Conservation (phyloP, 2,113 vertebrate species). For the Dipodomys merriami region DNA sequence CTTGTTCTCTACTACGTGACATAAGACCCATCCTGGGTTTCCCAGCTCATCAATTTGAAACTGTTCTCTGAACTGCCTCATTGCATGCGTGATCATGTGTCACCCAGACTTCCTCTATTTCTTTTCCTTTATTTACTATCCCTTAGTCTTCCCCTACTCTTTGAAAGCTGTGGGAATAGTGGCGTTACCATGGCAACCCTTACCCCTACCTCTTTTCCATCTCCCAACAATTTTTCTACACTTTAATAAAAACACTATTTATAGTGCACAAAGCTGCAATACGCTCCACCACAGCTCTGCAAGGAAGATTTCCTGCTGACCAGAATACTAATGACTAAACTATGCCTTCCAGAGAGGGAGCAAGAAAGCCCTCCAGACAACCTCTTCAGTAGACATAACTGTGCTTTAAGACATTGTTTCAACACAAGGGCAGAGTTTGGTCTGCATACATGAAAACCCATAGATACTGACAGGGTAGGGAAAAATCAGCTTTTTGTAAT, state of each 20-base stretch:
- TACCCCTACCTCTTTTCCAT: slow-evolving; percentile 43
- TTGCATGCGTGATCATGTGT: neutral
- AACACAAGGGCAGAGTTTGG: neutral
- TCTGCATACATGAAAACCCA: neutral
- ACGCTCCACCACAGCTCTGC: slow-evolving; percentile 37
- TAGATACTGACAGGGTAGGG: neutral
- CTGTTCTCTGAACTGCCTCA: neutral
- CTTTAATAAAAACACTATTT: slow-evolving; percentile 80
- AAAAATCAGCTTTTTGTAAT: neutral
- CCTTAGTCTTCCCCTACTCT: neutral
- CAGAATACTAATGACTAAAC: slow-evolving; percentile 71
- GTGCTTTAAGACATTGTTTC: neutral
- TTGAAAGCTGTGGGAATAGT: slow-evolving; percentile 44
- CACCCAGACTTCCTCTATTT: neutral
- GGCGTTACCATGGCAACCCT: slow-evolving; percentile 72
- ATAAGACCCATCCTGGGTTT: neutral
- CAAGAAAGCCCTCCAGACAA: neutral
- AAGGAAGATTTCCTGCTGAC: slow-evolving; percentile 67
- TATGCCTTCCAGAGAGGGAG: neutral
- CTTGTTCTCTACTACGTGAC: neutral
- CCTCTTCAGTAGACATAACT: neutral
- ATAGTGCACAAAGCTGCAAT: slow-evolving; percentile 50
- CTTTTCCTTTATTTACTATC: slow-evolving; percentile 78
- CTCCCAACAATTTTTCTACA: slow-evolving; percentile 69
- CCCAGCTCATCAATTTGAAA: neutral